phyloP scores from a whole-genome alignment of 2,797 vertebrate species.

The Emys orbicularis region DNA sequence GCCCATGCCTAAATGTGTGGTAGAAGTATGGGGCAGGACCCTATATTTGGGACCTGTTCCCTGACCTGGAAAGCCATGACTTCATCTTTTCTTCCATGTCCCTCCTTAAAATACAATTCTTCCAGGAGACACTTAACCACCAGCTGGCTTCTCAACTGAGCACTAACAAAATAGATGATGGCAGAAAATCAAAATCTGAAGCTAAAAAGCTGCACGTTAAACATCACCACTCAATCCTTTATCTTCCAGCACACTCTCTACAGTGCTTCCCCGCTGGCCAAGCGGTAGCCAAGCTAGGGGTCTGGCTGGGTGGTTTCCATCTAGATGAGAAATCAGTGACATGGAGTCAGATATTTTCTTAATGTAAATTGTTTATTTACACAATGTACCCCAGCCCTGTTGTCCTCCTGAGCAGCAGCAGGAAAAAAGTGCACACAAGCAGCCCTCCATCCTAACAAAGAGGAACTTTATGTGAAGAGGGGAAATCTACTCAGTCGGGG shows the following conservation, averaged over 20 bases:
- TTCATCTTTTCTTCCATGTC: background rate
- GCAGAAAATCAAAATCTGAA: background rate
- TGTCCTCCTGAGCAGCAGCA: background rate
- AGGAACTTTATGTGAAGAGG: background rate
- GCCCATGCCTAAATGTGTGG: background rate
- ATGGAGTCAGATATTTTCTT: background rate
- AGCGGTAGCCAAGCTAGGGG: background rate
- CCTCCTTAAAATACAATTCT: background rate
- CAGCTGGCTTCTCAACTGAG: background rate
- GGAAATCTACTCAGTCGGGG: background rate
- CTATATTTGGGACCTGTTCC: background rate
- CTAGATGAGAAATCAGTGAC: background rate
- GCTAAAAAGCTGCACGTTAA: background rate
- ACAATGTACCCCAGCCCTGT: background rate
- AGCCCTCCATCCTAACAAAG: background rate
- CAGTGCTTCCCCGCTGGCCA: background rate
- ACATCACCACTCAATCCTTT: background rate
- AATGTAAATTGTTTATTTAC: background rate
- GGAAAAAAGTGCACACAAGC: background rate
- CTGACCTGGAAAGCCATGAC: background rate
- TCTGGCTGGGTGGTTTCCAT: background rate
- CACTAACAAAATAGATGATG: background rate
- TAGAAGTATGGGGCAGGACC: background rate
- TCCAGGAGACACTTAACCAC: background rate
- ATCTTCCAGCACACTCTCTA: background rate